These are phyloP conservation scores for Patagioenas fasciata DNA, from an alignment of 2,113 vertebrate genomes.

Conservation along the genomic window DNA sequence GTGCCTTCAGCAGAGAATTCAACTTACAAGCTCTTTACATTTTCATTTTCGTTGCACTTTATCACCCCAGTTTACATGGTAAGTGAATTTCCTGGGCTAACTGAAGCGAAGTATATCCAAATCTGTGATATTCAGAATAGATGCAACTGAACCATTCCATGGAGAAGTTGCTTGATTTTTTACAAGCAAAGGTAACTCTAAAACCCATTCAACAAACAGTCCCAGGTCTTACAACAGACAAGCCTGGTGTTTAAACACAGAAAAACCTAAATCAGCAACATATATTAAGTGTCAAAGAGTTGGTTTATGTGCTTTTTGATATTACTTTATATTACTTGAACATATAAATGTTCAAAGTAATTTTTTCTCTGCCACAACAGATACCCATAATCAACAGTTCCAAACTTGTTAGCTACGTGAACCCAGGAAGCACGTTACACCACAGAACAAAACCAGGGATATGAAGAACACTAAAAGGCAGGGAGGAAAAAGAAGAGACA, in stretches of 20 bases:
- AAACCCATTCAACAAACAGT: background rate
- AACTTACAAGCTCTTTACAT: background rate
- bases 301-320: background rate
- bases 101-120: background rate
- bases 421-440: background rate
- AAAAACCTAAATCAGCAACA: background rate
- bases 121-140: background rate
- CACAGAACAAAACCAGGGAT: background rate
- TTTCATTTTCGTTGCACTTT: background rate
- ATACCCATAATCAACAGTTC: background rate
- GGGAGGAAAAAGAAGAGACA: background rate
- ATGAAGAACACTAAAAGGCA: rapidly evolving
- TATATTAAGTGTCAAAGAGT: background rate
- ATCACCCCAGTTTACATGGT: background rate
- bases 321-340: too few species aligned
- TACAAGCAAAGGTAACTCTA: background rate
- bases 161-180: background rate
- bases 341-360: background rate
- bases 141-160: background rate
- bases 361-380: background rate
- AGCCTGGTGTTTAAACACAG: background rate
- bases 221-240: background rate
- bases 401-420: background rate
- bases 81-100: background rate
- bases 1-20: background rate